Evolutionary conservation across 1,140 invertebrate genomes (phyloP).

Genomic region (Lanistes nyassanus): DNA sequence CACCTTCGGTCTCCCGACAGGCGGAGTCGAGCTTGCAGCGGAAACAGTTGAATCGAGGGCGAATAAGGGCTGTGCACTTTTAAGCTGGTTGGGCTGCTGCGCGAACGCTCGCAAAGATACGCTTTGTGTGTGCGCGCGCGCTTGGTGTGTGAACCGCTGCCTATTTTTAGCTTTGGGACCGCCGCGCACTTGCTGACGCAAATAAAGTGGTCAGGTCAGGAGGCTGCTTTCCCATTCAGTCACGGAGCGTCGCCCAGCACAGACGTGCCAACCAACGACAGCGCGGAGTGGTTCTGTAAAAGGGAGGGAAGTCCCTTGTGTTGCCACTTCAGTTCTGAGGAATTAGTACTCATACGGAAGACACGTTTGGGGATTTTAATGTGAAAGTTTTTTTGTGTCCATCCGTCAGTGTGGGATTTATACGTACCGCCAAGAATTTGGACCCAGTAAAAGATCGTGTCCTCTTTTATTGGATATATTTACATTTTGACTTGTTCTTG

Average conservation of each 20-base stretch:
- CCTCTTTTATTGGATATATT: no score
- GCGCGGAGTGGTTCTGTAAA: no score
- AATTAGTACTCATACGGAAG: no score
- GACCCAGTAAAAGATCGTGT: no score
- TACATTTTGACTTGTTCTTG: no score
- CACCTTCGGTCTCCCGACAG: neutral
- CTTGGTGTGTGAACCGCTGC: conserved; percentile 7
- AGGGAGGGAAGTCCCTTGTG: no score
- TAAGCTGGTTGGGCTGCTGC: neutral
- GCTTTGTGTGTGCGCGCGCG: no score
- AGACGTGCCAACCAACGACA: neutral
- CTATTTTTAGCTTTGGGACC: conserved; percentile 13
- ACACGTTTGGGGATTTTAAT: no score
- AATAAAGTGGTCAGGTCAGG: conserved; percentile 11
- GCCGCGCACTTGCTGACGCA: conserved; percentile 27
- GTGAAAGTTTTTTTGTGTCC: no score
- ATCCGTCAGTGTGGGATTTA: no score
- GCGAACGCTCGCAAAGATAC: neutral
- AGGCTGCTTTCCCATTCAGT: conserved; percentile 6
- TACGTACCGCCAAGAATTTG: no score
- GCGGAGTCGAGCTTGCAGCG: neutral
- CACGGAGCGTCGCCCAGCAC: neutral
- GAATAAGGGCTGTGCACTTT: conserved; percentile 19
- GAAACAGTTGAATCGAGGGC: neutral
- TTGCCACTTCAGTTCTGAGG: no score